Percentiles rank a stretch among this genome's conserved stretches.
These are phyloP conservation scores for Clarias magur DNA, from an alignment of 2,113 vertebrate species.

Conservation along the genomic window DNA sequence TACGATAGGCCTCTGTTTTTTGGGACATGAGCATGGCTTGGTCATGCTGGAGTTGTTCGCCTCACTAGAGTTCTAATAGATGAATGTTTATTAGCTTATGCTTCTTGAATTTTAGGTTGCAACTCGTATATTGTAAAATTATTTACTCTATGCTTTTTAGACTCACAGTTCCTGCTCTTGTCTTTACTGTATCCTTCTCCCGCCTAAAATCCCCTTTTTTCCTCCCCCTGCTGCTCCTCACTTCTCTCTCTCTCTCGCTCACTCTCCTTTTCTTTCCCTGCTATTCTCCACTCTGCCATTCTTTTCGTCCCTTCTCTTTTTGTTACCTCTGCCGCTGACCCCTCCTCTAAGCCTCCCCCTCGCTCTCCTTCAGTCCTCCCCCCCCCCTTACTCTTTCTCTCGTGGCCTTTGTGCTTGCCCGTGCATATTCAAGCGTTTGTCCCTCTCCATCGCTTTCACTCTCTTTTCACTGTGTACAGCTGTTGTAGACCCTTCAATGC, in stretches of 20 bases:
- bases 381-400: conserved; percentile 42
- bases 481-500: conserved; percentile 59
- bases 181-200: conserved; percentile 32
- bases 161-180: neutral
- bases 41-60: conserved; percentile 24
- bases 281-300: conserved; percentile 59
- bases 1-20: conserved; percentile 9
- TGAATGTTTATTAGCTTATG: neutral
- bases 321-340: conserved; percentile 54
- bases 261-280: conserved; percentile 48
- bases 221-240: conserved; percentile 43
- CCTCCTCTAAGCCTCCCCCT: conserved; percentile 45
- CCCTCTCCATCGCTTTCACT: conserved; percentile 46
- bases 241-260: conserved; percentile 46
- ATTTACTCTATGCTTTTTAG: neutral
- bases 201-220: conserved; percentile 27
- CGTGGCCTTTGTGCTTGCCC: conserved; percentile 53
- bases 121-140: neutral
- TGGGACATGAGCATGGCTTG: conserved; percentile 21
- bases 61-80: conserved; percentile 21
- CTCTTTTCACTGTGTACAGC: conserved; percentile 58
- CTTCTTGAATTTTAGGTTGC: conserved; percentile 17
- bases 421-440: conserved; percentile 51
- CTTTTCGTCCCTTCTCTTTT: conserved; percentile 57
- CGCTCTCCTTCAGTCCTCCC: conserved; percentile 4